Evolutionary conservation across 2,113 vertebrate genomes (phyloP).

Genomic region (Trinectes maculatus): DNA sequence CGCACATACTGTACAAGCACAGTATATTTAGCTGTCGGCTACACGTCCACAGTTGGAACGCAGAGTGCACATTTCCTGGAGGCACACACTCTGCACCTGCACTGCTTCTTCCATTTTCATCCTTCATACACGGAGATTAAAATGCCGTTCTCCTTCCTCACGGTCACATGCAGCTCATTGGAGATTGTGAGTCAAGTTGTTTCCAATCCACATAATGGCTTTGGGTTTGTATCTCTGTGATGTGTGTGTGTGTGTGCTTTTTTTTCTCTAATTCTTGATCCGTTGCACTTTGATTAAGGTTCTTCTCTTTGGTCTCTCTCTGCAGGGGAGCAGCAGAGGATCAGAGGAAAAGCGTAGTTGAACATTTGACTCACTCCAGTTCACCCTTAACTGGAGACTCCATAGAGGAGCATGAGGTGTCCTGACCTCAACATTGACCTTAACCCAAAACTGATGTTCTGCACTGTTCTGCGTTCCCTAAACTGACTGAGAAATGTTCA

Average conservation of each 20-base stretch:
- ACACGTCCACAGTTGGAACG: conserved; percentile 20
- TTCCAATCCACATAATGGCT: conserved; percentile 67
- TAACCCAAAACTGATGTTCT: conserved; percentile 18
- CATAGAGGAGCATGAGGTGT: conserved; percentile 15
- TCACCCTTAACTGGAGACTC: conserved; percentile 60
- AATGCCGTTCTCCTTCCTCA: conserved; percentile 63
- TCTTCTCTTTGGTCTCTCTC: conserved; percentile 77
- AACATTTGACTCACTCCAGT: conserved; percentile 73
- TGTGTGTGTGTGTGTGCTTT: conserved; percentile 62
- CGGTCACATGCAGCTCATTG: conserved; percentile 73
- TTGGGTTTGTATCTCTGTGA: conserved; percentile 66
- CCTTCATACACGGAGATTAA: conserved; percentile 66
- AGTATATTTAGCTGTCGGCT: conserved; percentile 29
- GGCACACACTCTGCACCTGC: conserved; percentile 31
- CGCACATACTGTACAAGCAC: conserved; percentile 12
- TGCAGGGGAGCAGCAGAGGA: conserved; percentile 60
- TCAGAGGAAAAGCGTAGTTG: conserved; percentile 64
- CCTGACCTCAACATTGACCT: conserved; percentile 41
- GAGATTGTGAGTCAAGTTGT: conserved; percentile 70
- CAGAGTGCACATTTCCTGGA: neutral
- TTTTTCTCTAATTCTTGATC: conserved; percentile 70
- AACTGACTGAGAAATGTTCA: neutral
- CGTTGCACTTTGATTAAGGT: conserved; percentile 78
- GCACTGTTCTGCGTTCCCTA: conserved; percentile 13
- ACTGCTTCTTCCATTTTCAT: conserved; percentile 36